These are phyloP conservation scores for Apis cerana DNA, from an alignment of 1,140 invertebrate genomes.

Conservation along the genomic window DNA sequence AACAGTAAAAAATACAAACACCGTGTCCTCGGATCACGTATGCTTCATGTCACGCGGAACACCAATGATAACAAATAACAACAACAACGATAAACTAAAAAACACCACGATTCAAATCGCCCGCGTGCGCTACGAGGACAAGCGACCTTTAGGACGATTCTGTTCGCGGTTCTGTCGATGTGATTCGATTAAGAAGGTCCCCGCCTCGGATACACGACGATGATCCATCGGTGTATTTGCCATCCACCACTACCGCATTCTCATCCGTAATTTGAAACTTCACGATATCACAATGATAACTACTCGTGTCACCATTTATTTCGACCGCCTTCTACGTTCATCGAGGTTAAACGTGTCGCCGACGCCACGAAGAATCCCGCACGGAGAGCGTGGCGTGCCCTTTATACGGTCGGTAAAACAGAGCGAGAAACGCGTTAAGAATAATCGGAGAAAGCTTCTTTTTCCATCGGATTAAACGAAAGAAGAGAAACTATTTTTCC, in stretches of 20 bases:
- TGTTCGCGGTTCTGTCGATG: conserved; percentile 50
- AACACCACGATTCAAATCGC: conserved; percentile 35
- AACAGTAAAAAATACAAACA: conserved; percentile 29
- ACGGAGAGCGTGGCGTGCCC: conserved; percentile 48
- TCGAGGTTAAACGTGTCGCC: conserved; percentile 32
- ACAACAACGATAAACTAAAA: conserved; percentile 23
- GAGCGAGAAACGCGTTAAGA: conserved; percentile 24
- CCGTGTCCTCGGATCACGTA: conserved; percentile 26
- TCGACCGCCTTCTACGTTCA: conserved; percentile 20
- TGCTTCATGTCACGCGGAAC: conserved; percentile 49
- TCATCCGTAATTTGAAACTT: background rate
- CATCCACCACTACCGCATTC: conserved; percentile 60
- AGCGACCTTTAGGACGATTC: conserved; percentile 50
- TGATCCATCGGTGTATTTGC: conserved; percentile 61
- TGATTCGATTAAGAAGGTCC: conserved; percentile 58
- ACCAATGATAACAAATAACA: conserved; percentile 39
- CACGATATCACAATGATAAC: background rate
- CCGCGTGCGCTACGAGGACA: conserved; percentile 52
- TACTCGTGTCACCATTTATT: conserved; percentile 39
- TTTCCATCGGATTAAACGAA: conserved; percentile 1
- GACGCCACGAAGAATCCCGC: conserved; percentile 40
- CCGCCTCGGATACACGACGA: conserved; percentile 37
- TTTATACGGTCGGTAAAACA: conserved; percentile 64
- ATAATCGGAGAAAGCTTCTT: background rate
- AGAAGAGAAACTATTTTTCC: conserved; percentile 14